Conservation (phyloP, 2,888 invertebrate species). For the Cataglyphis albicans region DNA sequence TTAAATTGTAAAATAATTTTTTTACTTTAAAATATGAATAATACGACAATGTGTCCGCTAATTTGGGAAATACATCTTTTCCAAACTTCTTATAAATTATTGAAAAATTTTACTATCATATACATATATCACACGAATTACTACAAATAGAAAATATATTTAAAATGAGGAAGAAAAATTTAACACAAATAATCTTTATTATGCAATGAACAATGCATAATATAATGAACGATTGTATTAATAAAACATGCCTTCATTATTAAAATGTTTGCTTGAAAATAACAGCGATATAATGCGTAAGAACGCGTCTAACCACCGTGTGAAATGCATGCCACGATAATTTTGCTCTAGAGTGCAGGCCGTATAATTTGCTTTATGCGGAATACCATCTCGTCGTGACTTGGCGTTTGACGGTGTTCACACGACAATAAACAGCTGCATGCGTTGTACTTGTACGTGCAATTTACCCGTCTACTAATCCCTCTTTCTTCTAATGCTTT, state of each 20-base stretch:
- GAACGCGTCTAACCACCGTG: slow-evolving; percentile 60
- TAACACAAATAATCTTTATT: neutral
- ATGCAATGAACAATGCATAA: no score
- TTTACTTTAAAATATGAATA: neutral
- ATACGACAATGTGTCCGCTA: neutral
- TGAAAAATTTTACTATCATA: neutral
- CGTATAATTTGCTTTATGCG: slow-evolving; percentile 70
- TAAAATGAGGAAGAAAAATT: neutral
- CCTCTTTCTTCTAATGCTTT: slow-evolving; percentile 26
- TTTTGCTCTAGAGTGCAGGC: slow-evolving; percentile 61
- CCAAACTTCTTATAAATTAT: neutral
- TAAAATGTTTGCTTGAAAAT: slow-evolving; percentile 43
- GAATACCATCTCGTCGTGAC: slow-evolving; percentile 72
- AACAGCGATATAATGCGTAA: slow-evolving; percentile 37
- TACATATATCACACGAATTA: neutral
- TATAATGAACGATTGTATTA: neutral
- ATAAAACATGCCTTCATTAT: slow-evolving; percentile 42
- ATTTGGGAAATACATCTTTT: neutral
- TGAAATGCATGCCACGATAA: slow-evolving; percentile 70
- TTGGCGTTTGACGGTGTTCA: slow-evolving; percentile 61
- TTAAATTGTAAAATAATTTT: neutral
- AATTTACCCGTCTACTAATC: slow-evolving; percentile 11
- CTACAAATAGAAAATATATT: neutral
- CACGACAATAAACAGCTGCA: slow-evolving; percentile 11
- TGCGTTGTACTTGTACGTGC: slow-evolving; percentile 12